Percentiles rank a stretch among this genome's conserved stretches.
Evolutionary conservation across 2,113 vertebrate species (phyloP).

Genomic region (Scalopus aquaticus): DNA sequence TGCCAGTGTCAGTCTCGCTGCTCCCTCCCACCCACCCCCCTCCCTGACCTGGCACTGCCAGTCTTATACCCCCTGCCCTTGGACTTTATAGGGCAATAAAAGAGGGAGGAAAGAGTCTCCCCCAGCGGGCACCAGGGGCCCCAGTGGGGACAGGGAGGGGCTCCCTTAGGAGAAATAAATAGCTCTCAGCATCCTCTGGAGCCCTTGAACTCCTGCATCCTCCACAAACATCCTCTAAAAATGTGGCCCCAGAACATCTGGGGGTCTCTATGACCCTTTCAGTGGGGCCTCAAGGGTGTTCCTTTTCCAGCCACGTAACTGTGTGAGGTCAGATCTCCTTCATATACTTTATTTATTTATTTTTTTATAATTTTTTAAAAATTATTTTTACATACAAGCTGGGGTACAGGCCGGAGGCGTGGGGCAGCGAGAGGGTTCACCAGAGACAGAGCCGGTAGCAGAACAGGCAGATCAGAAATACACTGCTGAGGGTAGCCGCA

Average conservation of each 20-base stretch:
- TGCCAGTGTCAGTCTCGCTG: neutral
- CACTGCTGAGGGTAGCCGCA: no score
- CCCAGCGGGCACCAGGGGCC: neutral
- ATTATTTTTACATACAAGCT: no score
- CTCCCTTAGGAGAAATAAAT: neutral
- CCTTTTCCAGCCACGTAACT: neutral
- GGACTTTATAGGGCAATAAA: conserved; percentile 69
- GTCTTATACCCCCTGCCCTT: conserved; percentile 54
- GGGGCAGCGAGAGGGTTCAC: no score
- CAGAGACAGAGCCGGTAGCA: no score
- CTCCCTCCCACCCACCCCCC: neutral
- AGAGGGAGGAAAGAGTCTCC: conserved; percentile 15
- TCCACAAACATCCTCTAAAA: neutral
- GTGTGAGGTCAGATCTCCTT: neutral
- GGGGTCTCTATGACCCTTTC: neutral
- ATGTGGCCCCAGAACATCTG: neutral
- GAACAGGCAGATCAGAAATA: no score
- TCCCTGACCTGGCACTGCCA: neutral
- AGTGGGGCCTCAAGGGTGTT: neutral
- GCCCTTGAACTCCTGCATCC: neutral
- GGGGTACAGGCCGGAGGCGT: no score
- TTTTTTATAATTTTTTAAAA: no score
- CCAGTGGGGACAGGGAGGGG: neutral
- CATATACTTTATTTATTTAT: neutral
- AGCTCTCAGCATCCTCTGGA: neutral